A percentile compares a stretch with the other conserved stretches of the same genome.
Conservation (phyloP, 2,888 invertebrate genomes). For the Rotaria magnacalcarata region DNA sequence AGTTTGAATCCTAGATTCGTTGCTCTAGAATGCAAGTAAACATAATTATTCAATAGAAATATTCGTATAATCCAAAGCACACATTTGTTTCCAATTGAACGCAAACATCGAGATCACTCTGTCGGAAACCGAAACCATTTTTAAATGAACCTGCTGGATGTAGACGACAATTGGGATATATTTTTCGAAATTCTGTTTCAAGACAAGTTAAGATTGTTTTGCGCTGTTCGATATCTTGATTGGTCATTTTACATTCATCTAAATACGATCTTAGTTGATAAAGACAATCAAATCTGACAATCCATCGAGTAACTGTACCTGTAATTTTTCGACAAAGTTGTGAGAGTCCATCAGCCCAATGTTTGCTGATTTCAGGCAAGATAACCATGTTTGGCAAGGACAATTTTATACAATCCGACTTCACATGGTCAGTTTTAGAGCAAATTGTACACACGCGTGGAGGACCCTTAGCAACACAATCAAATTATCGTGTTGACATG, state of each 20-base stretch:
- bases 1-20: not conserved
- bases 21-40: not conserved
- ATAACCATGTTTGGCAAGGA: slow-evolving; percentile 58
- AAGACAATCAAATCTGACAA: not conserved
- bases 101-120: slow-evolving; percentile 65
- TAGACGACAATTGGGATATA: slow-evolving; percentile 57
- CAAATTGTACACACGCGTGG: slow-evolving; percentile 61
- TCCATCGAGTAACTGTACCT: not conserved
- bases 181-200: slow-evolving; percentile 8
- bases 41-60: not conserved
- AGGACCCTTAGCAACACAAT: not conserved
- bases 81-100: not conserved
- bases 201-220: slow-evolving; percentile 21
- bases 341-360: slow-evolving; percentile 53
- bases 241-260: slow-evolving; percentile 39
- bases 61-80: not conserved
- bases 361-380: slow-evolving; percentile 55
- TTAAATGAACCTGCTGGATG: slow-evolving; percentile 64
- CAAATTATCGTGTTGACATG: not conserved
- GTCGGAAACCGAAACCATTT: slow-evolving; percentile 65
- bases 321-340: slow-evolving; percentile 55
- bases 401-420: slow-evolving; percentile 62
- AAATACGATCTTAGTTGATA: not conserved
- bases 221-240: slow-evolving; percentile 18
- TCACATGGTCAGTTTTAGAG: slow-evolving; percentile 61